Percentiles rank a stretch among this genome's conserved stretches.
These are phyloP conservation scores for Teleogryllus occipitalis DNA, from an alignment of 1,140 invertebrate genomes.

Conservation along the genomic window DNA sequence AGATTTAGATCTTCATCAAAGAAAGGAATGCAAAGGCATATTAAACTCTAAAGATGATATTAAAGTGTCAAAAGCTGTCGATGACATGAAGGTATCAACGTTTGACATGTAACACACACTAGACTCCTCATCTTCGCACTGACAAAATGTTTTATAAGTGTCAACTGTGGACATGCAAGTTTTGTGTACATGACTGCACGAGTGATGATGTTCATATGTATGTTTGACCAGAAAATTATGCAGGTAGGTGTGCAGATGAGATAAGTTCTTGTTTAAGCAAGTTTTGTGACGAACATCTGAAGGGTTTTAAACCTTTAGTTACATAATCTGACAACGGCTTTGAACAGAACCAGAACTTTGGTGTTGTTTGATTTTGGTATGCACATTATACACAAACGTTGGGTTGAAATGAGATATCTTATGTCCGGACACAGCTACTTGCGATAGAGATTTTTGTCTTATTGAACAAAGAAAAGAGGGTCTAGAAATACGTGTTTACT, in stretches of 20 bases:
- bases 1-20: not conserved
- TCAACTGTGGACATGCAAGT: slow-evolving; percentile 12
- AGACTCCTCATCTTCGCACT: slow-evolving; percentile 12
- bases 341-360: not conserved
- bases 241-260: slow-evolving; percentile 3
- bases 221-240: slow-evolving; percentile 7
- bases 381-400: slow-evolving; percentile 2
- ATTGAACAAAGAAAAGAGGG: slow-evolving; percentile 1
- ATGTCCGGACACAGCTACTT: slow-evolving; percentile 6
- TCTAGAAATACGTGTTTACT: not conserved
- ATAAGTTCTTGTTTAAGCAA: slow-evolving; percentile 9
- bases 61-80: not conserved
- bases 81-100: not conserved
- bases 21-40: not conserved
- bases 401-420: not conserved
- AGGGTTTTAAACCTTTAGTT: not conserved
- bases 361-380: not conserved
- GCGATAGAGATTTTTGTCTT: too few species aligned
- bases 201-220: slow-evolving; percentile 5
- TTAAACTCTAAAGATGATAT: not conserved
- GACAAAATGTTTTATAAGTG: slow-evolving; percentile 12
- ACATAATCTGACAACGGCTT: not conserved
- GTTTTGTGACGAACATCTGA: not conserved
- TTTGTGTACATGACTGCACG: slow-evolving; percentile 14
- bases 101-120: slow-evolving; percentile 11